Evolutionary conservation across 1,140 invertebrate genomes (phyloP), one percentile per base, ranked within the genome.

Genomic region (Cydia amplana): DNA sequence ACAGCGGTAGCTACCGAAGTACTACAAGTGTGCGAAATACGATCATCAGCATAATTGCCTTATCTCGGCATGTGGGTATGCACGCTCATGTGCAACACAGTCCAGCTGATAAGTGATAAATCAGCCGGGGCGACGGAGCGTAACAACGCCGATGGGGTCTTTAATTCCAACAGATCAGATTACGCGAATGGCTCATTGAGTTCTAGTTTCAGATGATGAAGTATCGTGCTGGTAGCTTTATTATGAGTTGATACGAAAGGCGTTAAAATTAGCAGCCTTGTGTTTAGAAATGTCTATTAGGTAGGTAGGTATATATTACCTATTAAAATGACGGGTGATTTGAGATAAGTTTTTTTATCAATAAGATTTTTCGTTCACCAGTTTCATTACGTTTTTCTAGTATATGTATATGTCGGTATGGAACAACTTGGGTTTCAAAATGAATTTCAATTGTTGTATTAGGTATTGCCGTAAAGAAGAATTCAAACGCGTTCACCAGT

Each of bases 161-260:
- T 70, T 70, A 70, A 70, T 70, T 70, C 65, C 4, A 16, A n/a
- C 65, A 18, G 28, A 70, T 70, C 65, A 70, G 65, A 70, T 70
- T 70, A 70, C 65, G 28, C n/a, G 65, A 70, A 70, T 36, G 32
- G 65, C 65, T 70, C 65, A 40, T 70, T 70, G 18, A 70, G 65
- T 70, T 70, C 65, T 70, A 36, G 65, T 70, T 70, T 10, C 65
- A 70, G 32, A 70, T 70, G 65, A 70, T 70, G 65, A 40, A 70
- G 55, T 60, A 60, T 20, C 51, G 51, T 18, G 51, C n/a, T 60
- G 20, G 55, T 23, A 60, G 55, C 55, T 60, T 23, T 12, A 23
- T 60, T 60, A 60, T 23, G n/a, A 60, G 20, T 60, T 60, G 2
- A 23, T 60, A 12, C 55, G 9, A 60, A 9, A 23, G 16, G 49